Percentiles rank a stretch among this genome's conserved stretches.
Evolutionary conservation across 2,888 invertebrate species (phyloP).

Genomic region (Netelia fuscicornis): DNA sequence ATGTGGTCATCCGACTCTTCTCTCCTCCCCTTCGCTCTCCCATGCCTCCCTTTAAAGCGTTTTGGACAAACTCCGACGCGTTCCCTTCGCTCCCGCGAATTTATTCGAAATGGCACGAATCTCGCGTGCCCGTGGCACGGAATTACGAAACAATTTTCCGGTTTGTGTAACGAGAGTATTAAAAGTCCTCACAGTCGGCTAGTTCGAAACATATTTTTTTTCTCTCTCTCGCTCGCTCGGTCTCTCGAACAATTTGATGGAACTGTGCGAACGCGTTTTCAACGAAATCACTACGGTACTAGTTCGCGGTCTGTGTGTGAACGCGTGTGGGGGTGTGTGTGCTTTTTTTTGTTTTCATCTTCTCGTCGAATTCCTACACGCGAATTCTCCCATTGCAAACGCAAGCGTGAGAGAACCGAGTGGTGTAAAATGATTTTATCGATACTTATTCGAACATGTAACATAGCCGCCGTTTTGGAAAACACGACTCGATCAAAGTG

Average conservation of each 20-base stretch:
- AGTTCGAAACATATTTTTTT: conserved; percentile 27
- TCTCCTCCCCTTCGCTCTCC: too few relatives aligned
- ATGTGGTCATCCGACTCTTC: conserved; percentile 40
- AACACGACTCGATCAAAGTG: conserved; percentile 4
- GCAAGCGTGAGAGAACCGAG: neutral
- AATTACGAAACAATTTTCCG: conserved; percentile 70
- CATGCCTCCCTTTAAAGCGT: conserved; percentile 64
- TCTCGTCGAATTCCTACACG: conserved; percentile 14
- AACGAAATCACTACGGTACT: conserved; percentile 33
- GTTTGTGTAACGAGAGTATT: conserved; percentile 69
- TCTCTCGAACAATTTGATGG: conserved; percentile 50
- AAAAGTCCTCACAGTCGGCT: conserved; percentile 63
- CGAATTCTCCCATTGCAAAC: conserved; percentile 9
- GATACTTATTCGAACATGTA: conserved; percentile 55
- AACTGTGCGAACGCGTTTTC: conserved; percentile 30
- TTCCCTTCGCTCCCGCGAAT: conserved; percentile 38
- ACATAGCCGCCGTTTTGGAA: conserved; percentile 11
- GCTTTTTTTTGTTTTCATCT: conserved; percentile 16
- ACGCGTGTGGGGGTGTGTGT: neutral
- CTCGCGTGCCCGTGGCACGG: conserved; percentile 58
- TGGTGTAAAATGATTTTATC: conserved; percentile 38
- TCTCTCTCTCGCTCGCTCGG: conserved; percentile 16
- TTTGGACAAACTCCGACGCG: conserved; percentile 31
- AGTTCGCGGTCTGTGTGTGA: neutral
- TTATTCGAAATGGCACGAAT: conserved; percentile 68